Base-by-base conservation (phyloP, 2,113 vertebrate genomes). In the rabbit (Oryctolagus cuniculus) region DNA sequence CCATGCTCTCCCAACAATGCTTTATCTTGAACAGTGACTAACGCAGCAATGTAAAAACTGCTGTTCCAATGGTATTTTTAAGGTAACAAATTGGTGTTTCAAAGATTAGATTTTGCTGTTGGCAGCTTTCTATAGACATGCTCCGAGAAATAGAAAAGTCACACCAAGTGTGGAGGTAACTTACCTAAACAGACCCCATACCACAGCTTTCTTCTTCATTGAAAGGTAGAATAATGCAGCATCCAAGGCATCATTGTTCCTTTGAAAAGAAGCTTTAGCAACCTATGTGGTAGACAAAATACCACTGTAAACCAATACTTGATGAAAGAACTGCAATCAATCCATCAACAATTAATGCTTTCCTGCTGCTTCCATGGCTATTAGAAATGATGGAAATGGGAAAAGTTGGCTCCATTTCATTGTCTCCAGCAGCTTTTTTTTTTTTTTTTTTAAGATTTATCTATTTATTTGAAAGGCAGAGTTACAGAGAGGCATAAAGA, bases 171-270 rank as follows among this genome's bases (percentile, higher is more conserved):
- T 34, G 69, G 38, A 85, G 66, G 82, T 29, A 95, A 96, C 93
- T 97, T 96, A 99, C 99, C 99, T 99, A 98, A 99, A 99, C 10
- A 99, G 98, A 55, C 99, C 99, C 99, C 99, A 99, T 13, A 99
- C 98, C 53, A 99, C 99, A 38, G 99, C 99, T 96, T 99, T 99
- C 97, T 99, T 99, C 98, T 99, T 99, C 99, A 99, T 99, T 64
- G 99, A 99, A 97, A 99, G 99, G 97, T 99, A 99, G 98, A 99
- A 99, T 13, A 99, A 97, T 12, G 99, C 99, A 97, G 99, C 99
- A 97, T 99, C 99, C 97, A 99, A 98, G 10, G 99, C 99, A 96
- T 99, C 99, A 15, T 98, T 99, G 97, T 99, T 99, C 97, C 99
- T 99, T 97, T 99, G 99, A 98, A 99, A 99, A 0, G 99, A 98